Percentiles rank a stretch among this genome's conserved stretches.
phyloP scores from a whole-genome alignment of 2,797 vertebrate species.

The Gobionotothen gibberifrons region DNA sequence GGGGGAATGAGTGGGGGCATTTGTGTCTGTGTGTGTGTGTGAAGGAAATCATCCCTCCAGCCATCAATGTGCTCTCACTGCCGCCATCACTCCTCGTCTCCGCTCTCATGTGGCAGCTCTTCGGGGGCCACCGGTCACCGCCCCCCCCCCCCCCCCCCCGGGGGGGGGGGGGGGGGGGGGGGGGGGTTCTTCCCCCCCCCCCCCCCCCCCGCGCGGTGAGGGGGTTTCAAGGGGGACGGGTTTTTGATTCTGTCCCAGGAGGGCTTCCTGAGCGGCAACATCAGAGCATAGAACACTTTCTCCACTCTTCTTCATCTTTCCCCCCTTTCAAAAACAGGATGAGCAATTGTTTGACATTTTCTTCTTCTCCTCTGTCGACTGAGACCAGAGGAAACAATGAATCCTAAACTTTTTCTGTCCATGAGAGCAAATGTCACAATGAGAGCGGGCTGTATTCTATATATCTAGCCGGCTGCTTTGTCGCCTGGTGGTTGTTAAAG shows the following conservation, averaged over 20 bases:
- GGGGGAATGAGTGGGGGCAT: slow-evolving; percentile 67
- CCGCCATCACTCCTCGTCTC: slow-evolving; percentile 38
- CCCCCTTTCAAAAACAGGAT: slow-evolving; percentile 27
- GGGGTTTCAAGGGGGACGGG: slow-evolving; percentile 71
- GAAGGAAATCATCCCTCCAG: slow-evolving; percentile 81
- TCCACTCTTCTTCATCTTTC: slow-evolving; percentile 36
- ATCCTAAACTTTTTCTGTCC: slow-evolving; percentile 44
- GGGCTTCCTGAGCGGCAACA: slow-evolving; percentile 53
- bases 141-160: too few relatives aligned
- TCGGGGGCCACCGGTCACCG: slow-evolving; percentile 60
- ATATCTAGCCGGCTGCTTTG: background rate
- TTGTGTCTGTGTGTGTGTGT: slow-evolving; percentile 53
- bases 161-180: too few relatives aligned
- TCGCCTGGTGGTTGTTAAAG: slow-evolving; percentile 22
- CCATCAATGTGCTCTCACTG: slow-evolving; percentile 63
- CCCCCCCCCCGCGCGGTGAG: too few relatives aligned
- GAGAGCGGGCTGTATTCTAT: background rate
- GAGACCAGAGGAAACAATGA: slow-evolving; percentile 33
- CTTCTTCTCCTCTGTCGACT: slow-evolving; percentile 25
- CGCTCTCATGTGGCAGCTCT: slow-evolving; percentile 41
- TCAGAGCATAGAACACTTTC: slow-evolving; percentile 53
- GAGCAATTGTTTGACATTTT: slow-evolving; percentile 62
- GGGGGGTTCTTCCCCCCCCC: too few relatives aligned
- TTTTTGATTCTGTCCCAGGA: slow-evolving; percentile 78
- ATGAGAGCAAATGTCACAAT: slow-evolving; percentile 36